Base-by-base conservation (phyloP, 1,140 invertebrate species). In the Danaus plexippus region DNA sequence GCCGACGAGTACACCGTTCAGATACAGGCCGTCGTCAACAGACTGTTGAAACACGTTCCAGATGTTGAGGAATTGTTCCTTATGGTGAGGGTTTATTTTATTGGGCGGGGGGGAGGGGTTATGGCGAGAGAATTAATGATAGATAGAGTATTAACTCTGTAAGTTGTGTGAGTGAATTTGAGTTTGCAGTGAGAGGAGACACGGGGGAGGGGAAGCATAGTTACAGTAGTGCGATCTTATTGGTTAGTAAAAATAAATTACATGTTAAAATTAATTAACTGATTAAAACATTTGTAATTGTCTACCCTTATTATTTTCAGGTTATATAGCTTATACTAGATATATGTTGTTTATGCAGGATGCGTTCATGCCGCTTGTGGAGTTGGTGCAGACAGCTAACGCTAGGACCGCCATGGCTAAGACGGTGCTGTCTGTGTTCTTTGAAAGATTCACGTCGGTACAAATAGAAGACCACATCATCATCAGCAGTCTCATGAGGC, bases 361-460 rank as follows among this genome's bases (percentile, higher is more conserved):
- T 53, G 94, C 96, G 67, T 97, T 98, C 75, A 88, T 98, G 70
- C 95, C 96, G 1, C 89, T 97, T 45, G 88, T 98, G 48, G 96
- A 98, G 82, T 87, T 98, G 65, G 96, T 97, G 67, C 94, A 97
- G 66, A 94, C 94, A 63, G 94, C 97, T 63, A 90, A 88, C 48
- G 89, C 93, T 2, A 93, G 93, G 80, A 92, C 96, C 0, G 92
- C 95, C 67, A 92, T 95, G 44, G 96, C 94, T 64, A 97, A 97
- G 85, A 92, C 88, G 41, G 90, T 98, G 1, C 87, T 97, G 46
- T 91, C 92, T 66, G 88, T 92, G 46, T 94, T 92, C 75, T 89
- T 89, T 62, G 66, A 73, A 11, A 63, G 75, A 52, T 75, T 73
- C 65, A 73, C 49, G 48, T 58, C 71, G 0, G 63, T 60, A 49